Base-by-base conservation (phyloP, 2,797 vertebrate genomes). In the Acanthurus tractus region DNA sequence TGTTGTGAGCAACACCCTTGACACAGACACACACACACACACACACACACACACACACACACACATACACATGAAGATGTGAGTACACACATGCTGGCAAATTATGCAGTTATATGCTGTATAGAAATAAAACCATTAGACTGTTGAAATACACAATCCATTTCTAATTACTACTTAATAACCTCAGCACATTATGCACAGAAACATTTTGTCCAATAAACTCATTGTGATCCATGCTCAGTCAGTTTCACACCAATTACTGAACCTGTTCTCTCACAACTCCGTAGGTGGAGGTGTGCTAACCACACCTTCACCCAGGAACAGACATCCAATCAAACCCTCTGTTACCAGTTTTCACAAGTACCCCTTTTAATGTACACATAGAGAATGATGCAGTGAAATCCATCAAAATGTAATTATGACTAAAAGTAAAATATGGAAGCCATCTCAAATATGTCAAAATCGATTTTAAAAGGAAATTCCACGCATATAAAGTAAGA, bases 1-100 rank as follows among this genome's bases (percentile, higher is more conserved):
- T 76, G 81, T 79, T 62, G 70, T 78, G 78, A 65, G 71, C 61
- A 63, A 54, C 69, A 62, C 44, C 48, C 55, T 61, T 71, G 34
- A 63, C 54, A n/a, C 10, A 1, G 14, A 61, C 40, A 70, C 65
- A 55, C 38, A 56, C 55, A 44, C 2, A 29, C 22, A 12, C 34
- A 50, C 36, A 65, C 54, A 42, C 54, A n/a, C 10, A 1, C 13
- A 61, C 40, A 70, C 65, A 55, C 38, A 56, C 55, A 44, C 2
- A 29, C 22, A 12, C 34, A 50, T 25, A 65, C 54, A 42, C n/a
- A 29, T 29, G 25, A 29, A 29, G 25, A 29, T 4, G 25, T 29
- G 25, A 4, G 25, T 29, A 29, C 25, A 29, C 25, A 29, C 25
- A 29, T 29, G 25, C 25, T 29, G 25, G 20, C 38, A 52, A 14